Conservation (phyloP, 2,113 vertebrate genomes). For the Hyaena hyaena region DNA sequence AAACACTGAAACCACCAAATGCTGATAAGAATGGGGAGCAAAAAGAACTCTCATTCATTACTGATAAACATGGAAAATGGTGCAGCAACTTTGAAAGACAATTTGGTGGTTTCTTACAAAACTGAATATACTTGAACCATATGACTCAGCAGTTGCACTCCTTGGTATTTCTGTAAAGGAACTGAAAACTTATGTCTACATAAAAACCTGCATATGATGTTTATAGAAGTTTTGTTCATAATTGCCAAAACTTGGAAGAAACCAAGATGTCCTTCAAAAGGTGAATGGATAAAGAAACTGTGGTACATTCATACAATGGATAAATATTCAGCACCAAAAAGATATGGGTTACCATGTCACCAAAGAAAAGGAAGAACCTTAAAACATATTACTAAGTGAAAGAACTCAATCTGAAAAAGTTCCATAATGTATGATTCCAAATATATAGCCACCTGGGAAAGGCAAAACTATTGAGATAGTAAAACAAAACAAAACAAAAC, state of each 20-base stretch:
- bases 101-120: background rate
- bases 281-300: background rate
- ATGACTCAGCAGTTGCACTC: background rate
- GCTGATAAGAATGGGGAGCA: background rate
- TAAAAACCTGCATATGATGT: background rate
- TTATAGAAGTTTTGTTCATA: background rate
- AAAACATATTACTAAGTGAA: background rate
- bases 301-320: background rate
- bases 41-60: background rate
- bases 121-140: background rate
- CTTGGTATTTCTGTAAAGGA: background rate
- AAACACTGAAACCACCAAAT: background rate
- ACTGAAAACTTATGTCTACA: background rate
- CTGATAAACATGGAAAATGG: background rate
- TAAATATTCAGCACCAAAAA: background rate
- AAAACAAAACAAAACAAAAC: background rate
- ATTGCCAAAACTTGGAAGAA: background rate
- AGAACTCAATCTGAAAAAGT: background rate
- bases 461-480: background rate
- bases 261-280: background rate
- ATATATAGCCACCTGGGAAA: background rate
- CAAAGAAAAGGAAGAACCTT: background rate
- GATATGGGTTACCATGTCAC: background rate
- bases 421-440: background rate
- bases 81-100: background rate